Evolutionary conservation across 2,888 invertebrate genomes (phyloP).

Genomic region (Dasypolia templi): DNA sequence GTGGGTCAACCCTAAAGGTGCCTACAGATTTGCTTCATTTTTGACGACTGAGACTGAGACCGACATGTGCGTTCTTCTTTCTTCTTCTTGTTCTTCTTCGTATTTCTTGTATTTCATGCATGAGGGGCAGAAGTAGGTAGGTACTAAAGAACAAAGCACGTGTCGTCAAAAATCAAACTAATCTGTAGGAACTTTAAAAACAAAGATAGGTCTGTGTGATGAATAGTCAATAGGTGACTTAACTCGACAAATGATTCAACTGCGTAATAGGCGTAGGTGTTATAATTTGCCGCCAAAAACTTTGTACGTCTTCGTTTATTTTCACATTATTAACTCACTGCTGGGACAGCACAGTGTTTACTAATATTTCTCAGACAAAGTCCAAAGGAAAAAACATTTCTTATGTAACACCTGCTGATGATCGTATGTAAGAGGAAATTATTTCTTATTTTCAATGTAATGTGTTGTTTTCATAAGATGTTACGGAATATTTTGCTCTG

Average conservation of each 20-base stretch:
- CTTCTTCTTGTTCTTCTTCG: too few relatives aligned
- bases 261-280: conserved; percentile 4
- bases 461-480: not conserved
- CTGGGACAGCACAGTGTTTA: conserved; percentile 46
- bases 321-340: conserved; percentile 23
- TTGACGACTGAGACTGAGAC: too few relatives aligned
- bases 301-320: conserved; percentile 31
- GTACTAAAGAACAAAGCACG: not conserved
- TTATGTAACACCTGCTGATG: not conserved
- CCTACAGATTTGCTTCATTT: not conserved
- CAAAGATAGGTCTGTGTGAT: not conserved
- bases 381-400: not conserved
- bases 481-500: not conserved
- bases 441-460: not conserved
- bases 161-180: not conserved
- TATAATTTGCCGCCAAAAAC: conserved; percentile 30
- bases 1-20: not conserved
- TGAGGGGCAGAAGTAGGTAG: not conserved
- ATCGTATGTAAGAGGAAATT: not conserved
- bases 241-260: not conserved
- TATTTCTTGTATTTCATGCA: too few relatives aligned
- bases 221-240: not conserved
- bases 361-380: conserved; percentile 31
- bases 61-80: not conserved
- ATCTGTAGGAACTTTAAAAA: not conserved